Evolutionary conservation across 2,888 invertebrate genomes (phyloP).

Genomic region (Dolichomitus sp.): DNA sequence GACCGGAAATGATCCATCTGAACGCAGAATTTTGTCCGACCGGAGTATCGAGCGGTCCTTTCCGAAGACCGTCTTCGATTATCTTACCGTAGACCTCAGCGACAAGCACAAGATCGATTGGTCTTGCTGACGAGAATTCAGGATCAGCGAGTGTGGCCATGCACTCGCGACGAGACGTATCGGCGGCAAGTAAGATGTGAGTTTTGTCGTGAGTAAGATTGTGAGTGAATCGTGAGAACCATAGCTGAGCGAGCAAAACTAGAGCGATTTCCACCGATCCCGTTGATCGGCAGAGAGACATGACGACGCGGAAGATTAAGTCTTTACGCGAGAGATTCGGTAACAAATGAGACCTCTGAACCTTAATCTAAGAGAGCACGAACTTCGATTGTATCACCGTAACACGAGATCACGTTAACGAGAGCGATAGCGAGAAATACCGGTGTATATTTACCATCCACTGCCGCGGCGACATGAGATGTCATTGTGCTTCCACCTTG

Average conservation of each 20-base stretch:
- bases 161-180: neutral
- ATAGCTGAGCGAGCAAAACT: neutral
- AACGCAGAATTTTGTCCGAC: slow-evolving; percentile 10
- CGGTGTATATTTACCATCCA: too few species aligned
- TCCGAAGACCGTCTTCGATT: neutral
- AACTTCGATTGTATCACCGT: too few species aligned
- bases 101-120: slow-evolving; percentile 10
- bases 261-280: slow-evolving; percentile 2
- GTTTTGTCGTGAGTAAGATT: neutral
- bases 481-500: too few species aligned
- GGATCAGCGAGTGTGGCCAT: slow-evolving; percentile 34
- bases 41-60: neutral
- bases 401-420: too few species aligned
- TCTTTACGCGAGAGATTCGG: neutral
- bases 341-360: too few species aligned
- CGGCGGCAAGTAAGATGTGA: slow-evolving; percentile 23
- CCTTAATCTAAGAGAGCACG: slow-evolving; percentile 18
- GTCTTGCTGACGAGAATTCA: neutral
- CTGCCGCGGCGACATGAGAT: too few species aligned
- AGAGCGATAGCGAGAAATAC: too few species aligned
- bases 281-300: neutral
- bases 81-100: neutral
- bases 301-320: neutral
- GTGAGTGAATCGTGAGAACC: neutral
- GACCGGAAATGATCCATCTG: slow-evolving; percentile 11